Conservation (phyloP, 2,888 invertebrate species). For the Bedellia somnulentella region DNA sequence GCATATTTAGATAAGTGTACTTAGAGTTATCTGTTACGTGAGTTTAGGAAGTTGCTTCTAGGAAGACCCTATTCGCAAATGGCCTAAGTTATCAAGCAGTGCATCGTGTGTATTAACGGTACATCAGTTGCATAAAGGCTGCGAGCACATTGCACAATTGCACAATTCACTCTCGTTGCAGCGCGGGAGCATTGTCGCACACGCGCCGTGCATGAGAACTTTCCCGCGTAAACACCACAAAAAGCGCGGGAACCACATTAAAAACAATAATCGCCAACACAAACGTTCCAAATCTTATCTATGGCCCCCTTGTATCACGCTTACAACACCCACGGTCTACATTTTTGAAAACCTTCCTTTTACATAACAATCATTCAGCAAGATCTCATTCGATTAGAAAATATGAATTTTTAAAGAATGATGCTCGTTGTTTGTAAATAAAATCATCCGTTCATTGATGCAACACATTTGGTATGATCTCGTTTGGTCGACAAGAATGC, state of each 20-base stretch:
- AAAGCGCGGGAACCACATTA: slow-evolving; percentile 52
- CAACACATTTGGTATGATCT: no score
- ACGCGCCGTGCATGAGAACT: slow-evolving; percentile 52
- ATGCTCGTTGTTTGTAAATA: no score
- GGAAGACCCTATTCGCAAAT: slow-evolving; percentile 22
- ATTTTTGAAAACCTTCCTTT: no score
- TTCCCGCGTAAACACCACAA: slow-evolving; percentile 53
- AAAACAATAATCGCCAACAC: slow-evolving; percentile 54
- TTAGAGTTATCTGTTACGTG: no score
- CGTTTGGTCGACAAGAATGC: no score
- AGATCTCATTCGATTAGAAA: no score
- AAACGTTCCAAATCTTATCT: slow-evolving; percentile 55
- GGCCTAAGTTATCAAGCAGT: slow-evolving; percentile 30
- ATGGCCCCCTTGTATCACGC: slow-evolving; percentile 19
- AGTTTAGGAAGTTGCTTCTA: slow-evolving; percentile 9
- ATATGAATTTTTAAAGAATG: no score
- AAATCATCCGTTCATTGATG: no score
- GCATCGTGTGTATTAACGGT: slow-evolving; percentile 41
- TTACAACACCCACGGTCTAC: no score
- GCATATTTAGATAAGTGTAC: no score
- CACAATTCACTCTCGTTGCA: slow-evolving; percentile 49
- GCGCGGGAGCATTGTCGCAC: slow-evolving; percentile 42
- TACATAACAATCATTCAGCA: no score
- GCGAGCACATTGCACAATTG: slow-evolving; percentile 39
- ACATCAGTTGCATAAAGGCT: slow-evolving; percentile 46